Percentiles rank a stretch among this genome's conserved stretches.
Evolutionary conservation across 2,113 vertebrate species (phyloP).

Genomic region (Mobula birostris): DNA sequence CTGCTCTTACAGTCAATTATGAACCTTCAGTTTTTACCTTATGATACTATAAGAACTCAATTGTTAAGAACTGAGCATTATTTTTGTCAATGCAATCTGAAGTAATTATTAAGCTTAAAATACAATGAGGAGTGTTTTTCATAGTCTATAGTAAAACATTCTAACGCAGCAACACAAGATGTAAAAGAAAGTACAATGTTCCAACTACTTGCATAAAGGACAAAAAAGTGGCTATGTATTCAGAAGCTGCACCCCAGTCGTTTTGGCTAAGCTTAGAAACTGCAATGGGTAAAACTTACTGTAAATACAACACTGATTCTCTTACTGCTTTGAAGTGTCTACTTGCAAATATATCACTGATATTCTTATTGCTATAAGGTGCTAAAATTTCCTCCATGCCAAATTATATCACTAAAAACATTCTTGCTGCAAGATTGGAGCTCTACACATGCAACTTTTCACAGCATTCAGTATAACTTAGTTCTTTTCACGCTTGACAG

Average conservation of each 20-base stretch:
- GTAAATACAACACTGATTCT: background rate
- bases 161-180: background rate
- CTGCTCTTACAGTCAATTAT: background rate
- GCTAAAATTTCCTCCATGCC: background rate
- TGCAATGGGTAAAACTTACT: background rate
- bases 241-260: background rate
- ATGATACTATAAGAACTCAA: background rate
- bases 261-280: background rate
- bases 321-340: background rate
- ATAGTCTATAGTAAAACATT: background rate
- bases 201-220: background rate
- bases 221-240: background rate
- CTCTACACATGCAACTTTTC: background rate
- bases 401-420: background rate
- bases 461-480: background rate
- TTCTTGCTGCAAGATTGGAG: background rate
- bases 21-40: background rate
- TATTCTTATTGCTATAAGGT: background rate
- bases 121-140: background rate
- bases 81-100: background rate
- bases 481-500: background rate
- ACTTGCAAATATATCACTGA: background rate
- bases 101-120: background rate
- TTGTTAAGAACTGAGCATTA: background rate
- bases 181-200: background rate